Conservation (phyloP, 2,113 vertebrate genomes). For the Neogobius melanostomus region DNA sequence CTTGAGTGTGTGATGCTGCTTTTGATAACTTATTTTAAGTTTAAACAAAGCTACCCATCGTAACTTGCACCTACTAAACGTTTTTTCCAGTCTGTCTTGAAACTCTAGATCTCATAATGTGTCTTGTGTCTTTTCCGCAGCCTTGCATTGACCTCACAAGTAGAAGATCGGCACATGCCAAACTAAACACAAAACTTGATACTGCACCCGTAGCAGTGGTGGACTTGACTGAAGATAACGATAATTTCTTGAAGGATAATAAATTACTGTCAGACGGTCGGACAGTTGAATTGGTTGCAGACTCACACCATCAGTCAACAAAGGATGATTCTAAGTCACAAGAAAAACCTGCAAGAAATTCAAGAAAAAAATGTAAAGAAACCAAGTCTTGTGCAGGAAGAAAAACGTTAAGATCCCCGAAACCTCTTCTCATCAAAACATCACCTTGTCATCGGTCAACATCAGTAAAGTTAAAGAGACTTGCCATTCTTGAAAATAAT, state of each 20-base stretch:
- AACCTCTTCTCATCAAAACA: not conserved
- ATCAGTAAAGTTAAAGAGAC: slow-evolving; percentile 31
- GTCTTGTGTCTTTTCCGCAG: slow-evolving; percentile 31
- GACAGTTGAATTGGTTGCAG: not conserved
- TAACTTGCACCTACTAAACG: no score
- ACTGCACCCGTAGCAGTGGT: slow-evolving; percentile 20
- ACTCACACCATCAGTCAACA: not conserved
- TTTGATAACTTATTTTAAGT: no score
- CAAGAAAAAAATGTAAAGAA: not conserved
- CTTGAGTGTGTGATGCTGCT: no score
- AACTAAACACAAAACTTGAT: slow-evolving; percentile 25
- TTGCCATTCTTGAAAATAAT: slow-evolving; percentile 34
- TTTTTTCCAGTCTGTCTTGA: no score
- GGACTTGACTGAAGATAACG: slow-evolving; percentile 45
- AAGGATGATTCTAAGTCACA: not conserved
- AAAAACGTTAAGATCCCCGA: slow-evolving; percentile 11
- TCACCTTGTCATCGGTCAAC: not conserved
- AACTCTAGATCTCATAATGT: no score
- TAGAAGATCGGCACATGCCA: slow-evolving; percentile 31
- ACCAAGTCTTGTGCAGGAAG: slow-evolving; percentile 21
- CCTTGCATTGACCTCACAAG: slow-evolving; percentile 57
- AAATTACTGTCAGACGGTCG: not conserved
- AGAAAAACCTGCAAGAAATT: not conserved
- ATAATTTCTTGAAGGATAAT: not conserved
- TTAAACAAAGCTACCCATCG: no score